These are phyloP conservation scores for Cyphotilapia sp. DNA, from an alignment of 2,113 vertebrate species.

Conservation along the genomic window DNA sequence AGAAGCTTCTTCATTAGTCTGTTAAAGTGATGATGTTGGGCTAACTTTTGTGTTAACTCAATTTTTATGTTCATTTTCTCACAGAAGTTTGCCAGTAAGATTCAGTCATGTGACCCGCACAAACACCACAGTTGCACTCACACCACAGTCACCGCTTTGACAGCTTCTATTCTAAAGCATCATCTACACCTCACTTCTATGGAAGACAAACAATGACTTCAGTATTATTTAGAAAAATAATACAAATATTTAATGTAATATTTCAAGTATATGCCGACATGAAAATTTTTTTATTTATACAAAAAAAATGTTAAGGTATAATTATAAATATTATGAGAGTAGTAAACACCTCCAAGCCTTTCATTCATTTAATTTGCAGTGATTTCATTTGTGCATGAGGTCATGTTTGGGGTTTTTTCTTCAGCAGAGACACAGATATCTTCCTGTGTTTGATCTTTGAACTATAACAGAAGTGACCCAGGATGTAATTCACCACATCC, in stretches of 20 bases:
- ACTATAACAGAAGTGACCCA: neutral
- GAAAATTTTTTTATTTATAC: fast-evolving
- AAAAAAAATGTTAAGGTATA: neutral
- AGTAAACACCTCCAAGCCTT: neutral
- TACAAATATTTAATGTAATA: neutral
- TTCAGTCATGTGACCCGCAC: neutral
- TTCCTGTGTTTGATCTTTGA: neutral
- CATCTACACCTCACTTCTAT: neutral
- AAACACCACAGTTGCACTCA: neutral
- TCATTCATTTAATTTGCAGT: neutral
- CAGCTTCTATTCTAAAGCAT: neutral
- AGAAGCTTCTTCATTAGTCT: neutral
- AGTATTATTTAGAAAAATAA: neutral
- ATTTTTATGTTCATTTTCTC: neutral
- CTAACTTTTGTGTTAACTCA: neutral
- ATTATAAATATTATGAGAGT: neutral
- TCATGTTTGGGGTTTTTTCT: neutral
- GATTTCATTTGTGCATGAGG: neutral
- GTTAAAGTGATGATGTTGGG: neutral
- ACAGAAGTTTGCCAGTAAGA: neutral
- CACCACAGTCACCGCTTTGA: neutral
- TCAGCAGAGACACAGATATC: neutral
- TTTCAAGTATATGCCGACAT: neutral
- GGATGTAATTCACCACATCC: neutral
- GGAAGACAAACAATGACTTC: neutral